These are phyloP conservation scores for Neocloeon triangulifer DNA, from an alignment of 1,140 invertebrate species.

Conservation along the genomic window DNA sequence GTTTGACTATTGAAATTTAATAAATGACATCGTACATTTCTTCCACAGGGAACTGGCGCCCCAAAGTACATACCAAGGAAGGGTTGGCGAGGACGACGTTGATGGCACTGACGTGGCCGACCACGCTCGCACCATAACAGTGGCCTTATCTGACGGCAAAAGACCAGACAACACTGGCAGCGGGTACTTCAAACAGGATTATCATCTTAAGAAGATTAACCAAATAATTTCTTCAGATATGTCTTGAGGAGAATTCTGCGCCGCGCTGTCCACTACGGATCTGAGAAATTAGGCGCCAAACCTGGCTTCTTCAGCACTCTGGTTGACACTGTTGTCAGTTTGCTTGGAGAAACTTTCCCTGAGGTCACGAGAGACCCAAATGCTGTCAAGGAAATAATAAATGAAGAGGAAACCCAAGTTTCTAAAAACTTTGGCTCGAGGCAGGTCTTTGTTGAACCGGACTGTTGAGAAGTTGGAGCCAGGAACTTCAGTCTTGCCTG, in stretches of 20 bases:
- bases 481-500: slow-evolving; percentile 30
- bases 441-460: slow-evolving; percentile 72
- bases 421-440: slow-evolving; percentile 82
- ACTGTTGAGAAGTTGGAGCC: slow-evolving; percentile 62
- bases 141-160: slow-evolving; percentile 91
- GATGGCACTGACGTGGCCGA: slow-evolving; percentile 99
- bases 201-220: no score
- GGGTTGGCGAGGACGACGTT: slow-evolving; percentile 70
- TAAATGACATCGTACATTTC: no score
- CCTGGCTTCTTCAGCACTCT: slow-evolving; percentile 81
- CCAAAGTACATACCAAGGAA: slow-evolving; percentile 68
- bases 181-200: no score
- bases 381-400: slow-evolving; percentile 78
- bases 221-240: slow-evolving; percentile 29
- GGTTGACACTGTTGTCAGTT: slow-evolving; percentile 64
- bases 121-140: slow-evolving; percentile 89
- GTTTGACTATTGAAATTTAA: no score
- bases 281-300: slow-evolving; percentile 90
- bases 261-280: slow-evolving; percentile 79
- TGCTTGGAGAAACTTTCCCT: slow-evolving; percentile 84
- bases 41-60: slow-evolving; percentile 51
- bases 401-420: slow-evolving; percentile 98
- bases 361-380: slow-evolving; percentile 88
- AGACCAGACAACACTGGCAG: slow-evolving; percentile 90
- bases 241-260: slow-evolving; percentile 76